Base-by-base conservation (phyloP, 2,113 vertebrate genomes). In the Irena cyanogastra region DNA sequence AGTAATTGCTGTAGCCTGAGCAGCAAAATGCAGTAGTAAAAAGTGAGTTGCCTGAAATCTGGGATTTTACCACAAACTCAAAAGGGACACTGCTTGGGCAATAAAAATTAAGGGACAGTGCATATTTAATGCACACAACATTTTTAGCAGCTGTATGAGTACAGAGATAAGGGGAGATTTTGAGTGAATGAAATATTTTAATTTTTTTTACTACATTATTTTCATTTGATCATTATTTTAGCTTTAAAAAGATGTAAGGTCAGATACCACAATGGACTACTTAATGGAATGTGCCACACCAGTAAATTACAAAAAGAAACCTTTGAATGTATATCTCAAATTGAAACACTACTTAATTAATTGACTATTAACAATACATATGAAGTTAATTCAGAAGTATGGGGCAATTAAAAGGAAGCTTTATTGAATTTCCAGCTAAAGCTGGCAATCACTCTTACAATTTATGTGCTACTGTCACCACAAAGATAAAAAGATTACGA, bases 331-430 rank as follows among this genome's bases (percentile, higher is more conserved):
- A 87, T 75, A 76, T 80, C 83, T 95, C 65, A 91, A 91, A 93
- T 70, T 42, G 69, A 94, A 88, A 93, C 27, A 49, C 35, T 42
- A 39, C 47, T 93, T 74, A 69, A 75, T 95, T 89, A 93, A 91
- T 71, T 81, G 30, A 54, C 33, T 83, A 45, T 90, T 95, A 96
- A 87, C 76, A 97, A 89, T 79, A 85, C 77, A 86, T n/a, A 56
- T 68, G 35, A 94, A 94, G 44, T 77, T 59, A 74, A 95, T 93
- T 93, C 70, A 87, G 87, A 95, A 92, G 53, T 44, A 79, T 64
- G 11, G 28, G 6, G 16, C 78, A 93, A 95, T 97, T 96, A 94
- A 93, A 96, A 79, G 71, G 81, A 78, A 95, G 57, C 16, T 68
- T 81, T 91, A 90, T 75, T 68, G 87, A 82, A 93, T 96, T 96